Evolutionary conservation across 2,888 invertebrate genomes (phyloP).

Genomic region (Anticlea derivata): DNA sequence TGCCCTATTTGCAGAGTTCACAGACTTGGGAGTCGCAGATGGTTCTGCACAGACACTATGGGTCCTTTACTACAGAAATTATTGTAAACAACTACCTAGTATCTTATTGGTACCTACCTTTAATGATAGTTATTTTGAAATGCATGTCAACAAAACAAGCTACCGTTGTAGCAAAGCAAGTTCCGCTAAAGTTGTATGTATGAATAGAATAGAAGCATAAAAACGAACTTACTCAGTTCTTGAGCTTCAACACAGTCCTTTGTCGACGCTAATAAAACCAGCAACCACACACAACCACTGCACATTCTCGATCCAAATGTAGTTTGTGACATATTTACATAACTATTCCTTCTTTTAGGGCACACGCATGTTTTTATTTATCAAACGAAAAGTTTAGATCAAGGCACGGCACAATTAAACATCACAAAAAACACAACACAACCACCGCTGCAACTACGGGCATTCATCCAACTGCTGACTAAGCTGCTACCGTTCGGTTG

Average conservation of each 20-base stretch:
- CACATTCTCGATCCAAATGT: slow-evolving; percentile 65
- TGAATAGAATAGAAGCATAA: too few relatives aligned
- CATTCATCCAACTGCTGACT: slow-evolving; percentile 17
- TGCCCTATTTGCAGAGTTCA: too few relatives aligned
- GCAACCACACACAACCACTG: slow-evolving; percentile 61
- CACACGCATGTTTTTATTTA: slow-evolving; percentile 28
- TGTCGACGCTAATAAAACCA: slow-evolving; percentile 68
- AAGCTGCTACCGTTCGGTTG: background rate
- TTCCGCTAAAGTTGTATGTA: too few relatives aligned
- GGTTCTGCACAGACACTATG: too few relatives aligned
- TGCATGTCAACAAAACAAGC: too few relatives aligned
- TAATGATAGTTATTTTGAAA: too few relatives aligned
- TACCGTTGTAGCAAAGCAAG: too few relatives aligned
- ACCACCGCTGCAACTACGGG: slow-evolving; percentile 21
- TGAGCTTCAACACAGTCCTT: slow-evolving; percentile 66
- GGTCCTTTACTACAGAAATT: too few relatives aligned
- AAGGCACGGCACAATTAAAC: slow-evolving; percentile 23
- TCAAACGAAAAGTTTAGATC: slow-evolving; percentile 24
- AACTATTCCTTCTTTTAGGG: slow-evolving; percentile 24
- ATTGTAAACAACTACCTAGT: too few relatives aligned
- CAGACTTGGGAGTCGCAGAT: too few relatives aligned
- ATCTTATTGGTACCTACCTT: too few relatives aligned
- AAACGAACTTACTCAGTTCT: slow-evolving; percentile 61
- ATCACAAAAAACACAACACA: slow-evolving; percentile 24
- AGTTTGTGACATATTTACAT: slow-evolving; percentile 48